Evolutionary conservation across 2,888 invertebrate species (phyloP), one percentile per base, ranked within the genome.

Genomic region (Cantharis nigra): DNA sequence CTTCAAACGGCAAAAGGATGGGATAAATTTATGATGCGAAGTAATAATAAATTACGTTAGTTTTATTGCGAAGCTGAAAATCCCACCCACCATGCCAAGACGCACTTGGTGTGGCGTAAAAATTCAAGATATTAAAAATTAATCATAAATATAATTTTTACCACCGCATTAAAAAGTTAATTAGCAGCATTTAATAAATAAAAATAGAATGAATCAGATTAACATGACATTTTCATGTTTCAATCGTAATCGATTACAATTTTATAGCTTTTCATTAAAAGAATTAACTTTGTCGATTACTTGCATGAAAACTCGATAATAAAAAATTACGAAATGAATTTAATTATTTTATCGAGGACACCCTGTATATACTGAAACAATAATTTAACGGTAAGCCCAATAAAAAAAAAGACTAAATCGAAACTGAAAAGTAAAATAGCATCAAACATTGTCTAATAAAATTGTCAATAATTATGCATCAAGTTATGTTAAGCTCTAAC

Each of bases 41-140:
- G 20, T 72, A 71, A 75, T 78, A 78, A 78, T 78, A 75, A 78
- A 78, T 78, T 72, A 71, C 74, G 28, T 70, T 71, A 67, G 67
- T 74, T 74, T 63, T 70, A 26, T 26, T 70, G 65, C 70, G 67
- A 72, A 70, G 70, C 70, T 62, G 72, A 67, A 63, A 73, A 78
- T 78, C 78, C 78, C 78, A 76, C 78, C 75, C 78, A 78, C 73
- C 76, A 18, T 20, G 74, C 72, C 23, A 70, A 30, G 70, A 70
- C 28, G 62, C 65, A 16, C 49, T 49, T 65, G 49, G 49, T 49
- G n/a, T 49, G 49, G 49, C 49, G 13, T 49, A 49, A 49, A 49
- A 49, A 49, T n/a, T n/a, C n/a, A n/a, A 49, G 49, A 49, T 49
- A 49, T 49, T 49, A 49, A 49, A 49, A 49, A 49, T 49, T 49